A percentile compares a stretch with the other conserved stretches of the same genome.
Evolutionary conservation across 1,140 invertebrate genomes (phyloP).

Genomic region (Polypedilum vanderplanki): DNA sequence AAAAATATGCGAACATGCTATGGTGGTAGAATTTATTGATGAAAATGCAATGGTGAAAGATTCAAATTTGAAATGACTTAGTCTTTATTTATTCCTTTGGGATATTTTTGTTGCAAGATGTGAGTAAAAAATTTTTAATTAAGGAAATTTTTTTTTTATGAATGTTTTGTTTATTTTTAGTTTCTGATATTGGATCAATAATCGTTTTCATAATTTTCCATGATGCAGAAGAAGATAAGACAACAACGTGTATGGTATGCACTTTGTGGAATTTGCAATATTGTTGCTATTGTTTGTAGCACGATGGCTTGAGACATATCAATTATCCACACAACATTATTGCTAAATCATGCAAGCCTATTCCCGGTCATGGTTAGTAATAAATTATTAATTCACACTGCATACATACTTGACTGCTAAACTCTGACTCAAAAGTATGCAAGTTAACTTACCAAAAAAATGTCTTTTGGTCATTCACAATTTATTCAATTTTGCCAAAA

Average conservation of each 20-base stretch:
- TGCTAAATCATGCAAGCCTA: not conserved
- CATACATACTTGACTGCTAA: too few relatives aligned
- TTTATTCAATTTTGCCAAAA: too few relatives aligned
- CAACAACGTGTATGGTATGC: not conserved
- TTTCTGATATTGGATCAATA: not conserved
- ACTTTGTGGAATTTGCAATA: not conserved
- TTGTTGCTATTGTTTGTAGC: not conserved
- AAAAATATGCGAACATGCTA: not conserved
- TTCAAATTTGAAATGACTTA: not conserved
- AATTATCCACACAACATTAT: constrained; percentile 16
- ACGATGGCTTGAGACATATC: not conserved
- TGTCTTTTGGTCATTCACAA: too few relatives aligned
- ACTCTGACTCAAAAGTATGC: too few relatives aligned
- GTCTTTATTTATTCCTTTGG: not conserved
- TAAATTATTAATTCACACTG: not conserved
- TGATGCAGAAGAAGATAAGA: not conserved
- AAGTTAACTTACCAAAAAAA: too few relatives aligned
- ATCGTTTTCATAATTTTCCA: not conserved
- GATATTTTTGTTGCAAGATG: not conserved
- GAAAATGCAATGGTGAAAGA: not conserved
- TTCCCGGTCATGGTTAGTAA: not conserved
- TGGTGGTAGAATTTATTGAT: not conserved
- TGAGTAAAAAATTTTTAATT: constrained; percentile 22
- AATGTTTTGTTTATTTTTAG: not conserved
- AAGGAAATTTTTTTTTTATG: not conserved